These are phyloP conservation scores for Xestia xanthographa DNA, from an alignment of 2,888 invertebrate genomes.

Conservation along the genomic window DNA sequence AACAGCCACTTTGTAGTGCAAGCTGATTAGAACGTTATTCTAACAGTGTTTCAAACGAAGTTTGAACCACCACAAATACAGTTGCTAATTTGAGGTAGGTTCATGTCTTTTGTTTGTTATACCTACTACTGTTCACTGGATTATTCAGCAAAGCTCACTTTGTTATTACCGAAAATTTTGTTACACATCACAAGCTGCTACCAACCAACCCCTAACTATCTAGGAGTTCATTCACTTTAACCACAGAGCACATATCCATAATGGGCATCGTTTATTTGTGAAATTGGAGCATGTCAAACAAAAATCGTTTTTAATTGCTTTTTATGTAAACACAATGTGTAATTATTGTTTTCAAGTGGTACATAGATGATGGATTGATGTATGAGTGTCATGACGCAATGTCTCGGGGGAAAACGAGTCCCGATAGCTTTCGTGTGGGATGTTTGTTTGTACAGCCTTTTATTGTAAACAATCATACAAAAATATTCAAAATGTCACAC, in stretches of 20 bases:
- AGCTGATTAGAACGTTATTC: too few species aligned
- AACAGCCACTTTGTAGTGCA: too few species aligned
- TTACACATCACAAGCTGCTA: neutral
- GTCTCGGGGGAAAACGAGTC: conserved; percentile 30
- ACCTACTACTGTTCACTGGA: neutral
- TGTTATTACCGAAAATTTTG: neutral
- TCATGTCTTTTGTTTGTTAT: neutral
- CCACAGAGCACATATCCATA: conserved; percentile 26
- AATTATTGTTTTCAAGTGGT: conserved; percentile 69
- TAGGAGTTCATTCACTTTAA: conserved; percentile 43
- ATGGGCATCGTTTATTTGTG: conserved; percentile 50
- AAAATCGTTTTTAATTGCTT: conserved; percentile 79
- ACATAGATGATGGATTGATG: conserved; percentile 67
- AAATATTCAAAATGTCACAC: conserved; percentile 1
- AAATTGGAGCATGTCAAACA: conserved; percentile 65
- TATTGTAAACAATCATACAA: conserved; percentile 25
- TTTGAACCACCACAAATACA: too few species aligned
- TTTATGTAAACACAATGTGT: conserved; percentile 76
- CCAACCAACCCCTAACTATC: neutral
- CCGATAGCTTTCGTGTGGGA: conserved; percentile 28
- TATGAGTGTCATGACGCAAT: conserved; percentile 65
- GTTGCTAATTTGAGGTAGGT: too few species aligned
- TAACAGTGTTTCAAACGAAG: too few species aligned
- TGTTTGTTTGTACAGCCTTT: conserved; percentile 15
- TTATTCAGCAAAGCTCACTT: neutral